These are phyloP conservation scores for Drosophila paramelanica DNA, from an alignment of 2,888 invertebrate species.

Conservation along the genomic window DNA sequence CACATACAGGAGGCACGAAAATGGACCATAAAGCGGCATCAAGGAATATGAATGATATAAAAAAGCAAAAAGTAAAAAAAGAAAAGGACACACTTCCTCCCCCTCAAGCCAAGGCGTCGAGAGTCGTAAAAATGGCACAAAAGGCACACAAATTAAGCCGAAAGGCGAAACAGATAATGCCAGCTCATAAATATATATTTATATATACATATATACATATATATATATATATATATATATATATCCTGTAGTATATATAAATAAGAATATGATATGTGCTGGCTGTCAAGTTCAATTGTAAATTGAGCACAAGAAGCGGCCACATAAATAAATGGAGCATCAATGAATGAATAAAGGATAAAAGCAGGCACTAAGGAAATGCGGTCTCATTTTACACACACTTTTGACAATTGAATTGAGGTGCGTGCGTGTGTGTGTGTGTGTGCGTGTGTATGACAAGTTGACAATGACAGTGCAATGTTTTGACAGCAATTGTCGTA, in stretches of 20 bases:
- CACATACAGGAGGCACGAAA: constrained; percentile 20
- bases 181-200: constrained; percentile 22
- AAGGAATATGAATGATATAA: constrained; percentile 52
- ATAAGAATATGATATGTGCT: constrained; percentile 12
- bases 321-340: constrained; percentile 47
- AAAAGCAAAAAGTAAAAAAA: constrained; percentile 17
- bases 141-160: constrained; percentile 68
- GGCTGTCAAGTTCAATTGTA: constrained; percentile 64
- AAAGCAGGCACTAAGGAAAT: constrained; percentile 58
- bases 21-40: constrained; percentile 51
- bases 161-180: constrained; percentile 29
- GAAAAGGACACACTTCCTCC: constrained; percentile 41
- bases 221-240: constrained; percentile 12
- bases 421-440: constrained; percentile 17
- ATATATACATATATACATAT: constrained; percentile 6
- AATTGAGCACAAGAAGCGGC: constrained; percentile 50
- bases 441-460: constrained; percentile 40
- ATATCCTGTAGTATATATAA: constrained; percentile 12
- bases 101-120: constrained; percentile 50
- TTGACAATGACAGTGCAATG: constrained; percentile 70
- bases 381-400: constrained; percentile 68
- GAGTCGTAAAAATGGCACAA: constrained; percentile 70
- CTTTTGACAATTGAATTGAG: constrained; percentile 51
- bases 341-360: constrained; percentile 42
- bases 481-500: constrained; percentile 81